Evolutionary conservation across 2,797 vertebrate species (phyloP), one percentile per base, ranked within the genome.

Genomic region (Enteromius argenteus): DNA sequence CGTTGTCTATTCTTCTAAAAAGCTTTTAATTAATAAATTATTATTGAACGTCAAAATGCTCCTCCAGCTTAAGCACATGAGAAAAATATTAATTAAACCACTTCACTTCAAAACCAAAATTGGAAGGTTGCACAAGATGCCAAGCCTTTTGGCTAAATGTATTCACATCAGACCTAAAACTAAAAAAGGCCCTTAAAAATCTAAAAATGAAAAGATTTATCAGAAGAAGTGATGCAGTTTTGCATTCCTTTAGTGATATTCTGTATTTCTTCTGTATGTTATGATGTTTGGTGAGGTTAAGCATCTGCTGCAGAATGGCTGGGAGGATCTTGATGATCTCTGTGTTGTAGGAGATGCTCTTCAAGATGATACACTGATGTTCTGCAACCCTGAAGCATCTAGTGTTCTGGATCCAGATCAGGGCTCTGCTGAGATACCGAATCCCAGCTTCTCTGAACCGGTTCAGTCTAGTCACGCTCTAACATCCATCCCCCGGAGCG

Each of bases 341-440:
- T 62, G 56, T 77, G 85, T 85, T 10, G 53, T 69, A 68, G 88
- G 86, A 1, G 7, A 37, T 79, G 71, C 67, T 14, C 27, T 89
- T 49, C 88, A 86, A 69, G 89, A 87, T 6, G 82, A 80, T 39
- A 32, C 75, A 0, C 90, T 94, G 10, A 88, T 94, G 87, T 90
- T 95, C 86, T 91, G 92, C 86, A 95, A 95, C 89, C 90, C 89
- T 1, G 90, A 86, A 46, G 84, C 90, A 19, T 87, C 89, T 76
- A 89, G 87, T 39, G 39, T 90, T 73, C 49, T 88, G 58, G 77
- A 85, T 66, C 75, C 56, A 53, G 62, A 76, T 10, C 30, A 14
- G 27, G 4, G n/a, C n/a, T 69, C 46, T 68, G 81, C 69, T 30
- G 77, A 78, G 5, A 10, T 73, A 1, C 27, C 62, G 35, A 67